Base-by-base conservation (phyloP, 2,888 invertebrate genomes). In the Auanema freiburgensis region DNA sequence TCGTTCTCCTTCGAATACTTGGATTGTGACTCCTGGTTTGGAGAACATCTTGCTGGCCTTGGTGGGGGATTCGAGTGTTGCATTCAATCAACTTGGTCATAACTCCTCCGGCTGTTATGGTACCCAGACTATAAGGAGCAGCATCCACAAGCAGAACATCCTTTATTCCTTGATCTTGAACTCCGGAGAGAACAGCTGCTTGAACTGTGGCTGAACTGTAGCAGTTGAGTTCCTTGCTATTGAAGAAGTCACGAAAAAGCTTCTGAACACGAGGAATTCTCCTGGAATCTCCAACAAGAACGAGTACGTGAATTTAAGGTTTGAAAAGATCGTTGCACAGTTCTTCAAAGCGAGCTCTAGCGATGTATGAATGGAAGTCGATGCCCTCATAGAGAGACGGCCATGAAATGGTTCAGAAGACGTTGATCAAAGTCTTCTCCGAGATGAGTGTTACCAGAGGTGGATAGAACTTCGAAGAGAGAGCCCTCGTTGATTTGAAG, bases 231-330 rank as follows among this genome's bases (percentile, higher is more conserved):
- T 94, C 93, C 86, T 92, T 93, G 33, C 93, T 93, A 75, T 92
- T 92, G 88, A 94, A 93, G 70, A 84, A 85, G 67, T 86, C 86
- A 85, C 94, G 93, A 65, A 97, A 88, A 63, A 97, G 88, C 84
- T 94, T 93, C 87, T 97, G 95, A 78, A 97, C 92, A 87, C 94
- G 96, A 60, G 96, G 97, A 83, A 97, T 96, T 86, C 96, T 91
- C 25, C 96, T 96, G 50, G 95, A 96, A 54, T 93, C 95, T 75
- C 95, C 95, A 60, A 87, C 87, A 55, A 87, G 78, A 59, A 88
- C 94, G 90, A 87, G 57, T 21, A 67, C 68, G 44, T 67, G 65
- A 41, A 75, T 68, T 56, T 61, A 63, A 3, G 89, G 87, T 85
- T 96, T 96, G 87, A 94, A 93, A 89, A n/a, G n/a, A n/a, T n/a